Evolutionary conservation across 2,888 invertebrate species (phyloP), one percentile per base, ranked within the genome.

Genomic region (Diploptera punctata): DNA sequence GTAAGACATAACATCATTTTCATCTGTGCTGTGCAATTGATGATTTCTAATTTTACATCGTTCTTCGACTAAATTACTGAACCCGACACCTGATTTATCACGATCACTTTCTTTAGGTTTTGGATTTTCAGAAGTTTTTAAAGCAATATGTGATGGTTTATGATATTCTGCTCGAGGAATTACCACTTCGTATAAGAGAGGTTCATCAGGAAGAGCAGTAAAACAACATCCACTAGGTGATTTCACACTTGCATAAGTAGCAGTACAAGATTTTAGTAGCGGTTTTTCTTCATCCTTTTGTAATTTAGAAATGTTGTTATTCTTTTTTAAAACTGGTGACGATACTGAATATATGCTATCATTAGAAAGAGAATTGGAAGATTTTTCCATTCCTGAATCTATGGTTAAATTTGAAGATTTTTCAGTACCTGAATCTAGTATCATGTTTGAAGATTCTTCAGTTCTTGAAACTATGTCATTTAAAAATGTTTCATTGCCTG

Each of bases 1-100:
- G 38, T 72, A 74, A 1, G 67, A 67, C 52, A 71, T 44, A 24
- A 49, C 68, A 18, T 65, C 47, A 38, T 70, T 71, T 29, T 71
- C 73, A 10, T 47, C 71, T 3, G 60, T 61, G n/a, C 47, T 16
- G 5, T n/a, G 31, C 7, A 57, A 10, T 9, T 2, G 26, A 29
- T 7, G 57, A 57, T 29, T 57, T 13, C 21, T 21, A n/a, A 18
- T n/a, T 26, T 67, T 67, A 29, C 29, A 18, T 49, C 43, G 21
- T 9, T 67, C 49, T 43, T 29, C 29, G 5, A 10, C 33, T 7
- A 10, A 33, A 33, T 33, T 33, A n/a, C n/a, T n/a, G n/a, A n/a
- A n/a, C n/a, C n/a, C n/a, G n/a, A n/a, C 19, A 52, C 52, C 21
- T 52, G 16, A 3, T 18, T 9, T 18, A 10, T 52, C 52, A 21